A percentile compares a stretch with the other conserved stretches of the same genome.
Evolutionary conservation across 1,140 invertebrate genomes (phyloP).

Genomic region (Oryctes rhinoceros): DNA sequence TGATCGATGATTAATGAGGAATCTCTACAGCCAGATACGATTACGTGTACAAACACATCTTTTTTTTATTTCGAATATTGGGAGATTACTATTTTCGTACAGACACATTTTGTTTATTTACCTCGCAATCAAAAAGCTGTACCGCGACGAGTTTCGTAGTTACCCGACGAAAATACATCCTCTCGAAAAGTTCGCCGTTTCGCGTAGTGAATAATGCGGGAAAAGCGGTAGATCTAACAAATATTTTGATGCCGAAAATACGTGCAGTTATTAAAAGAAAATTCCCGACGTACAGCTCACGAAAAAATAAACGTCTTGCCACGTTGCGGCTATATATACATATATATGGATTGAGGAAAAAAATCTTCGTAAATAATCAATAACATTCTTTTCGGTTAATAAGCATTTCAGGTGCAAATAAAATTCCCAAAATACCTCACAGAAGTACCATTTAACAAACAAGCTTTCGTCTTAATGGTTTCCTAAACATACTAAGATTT

Average conservation of each 20-base stretch:
- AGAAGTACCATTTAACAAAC: conserved; percentile 1
- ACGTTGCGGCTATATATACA: not conserved
- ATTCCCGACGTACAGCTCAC: not conserved
- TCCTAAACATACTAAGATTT: not conserved
- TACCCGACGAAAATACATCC: not conserved
- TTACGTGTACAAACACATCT: too few species aligned
- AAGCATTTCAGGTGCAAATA: conserved; percentile 9
- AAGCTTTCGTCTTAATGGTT: not conserved
- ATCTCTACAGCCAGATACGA: too few species aligned
- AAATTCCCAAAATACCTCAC: not conserved
- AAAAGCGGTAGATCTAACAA: not conserved
- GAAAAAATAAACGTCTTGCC: not conserved
- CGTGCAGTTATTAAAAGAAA: conserved; percentile 15
- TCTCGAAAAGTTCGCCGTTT: not conserved
- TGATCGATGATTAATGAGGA: too few species aligned
- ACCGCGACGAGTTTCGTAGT: not conserved
- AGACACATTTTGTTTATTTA: not conserved
- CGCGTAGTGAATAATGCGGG: not conserved
- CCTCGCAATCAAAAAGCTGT: not conserved
- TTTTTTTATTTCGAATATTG: too few species aligned
- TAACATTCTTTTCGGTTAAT: conserved; percentile 16
- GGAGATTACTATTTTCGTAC: too few species aligned
- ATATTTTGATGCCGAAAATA: conserved; percentile 9
- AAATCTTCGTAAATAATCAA: not conserved
- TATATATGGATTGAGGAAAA: not conserved